Base-by-base conservation (phyloP, 37 sponge, comb jelly and placozoan species). In the Crambe crambe region DNA sequence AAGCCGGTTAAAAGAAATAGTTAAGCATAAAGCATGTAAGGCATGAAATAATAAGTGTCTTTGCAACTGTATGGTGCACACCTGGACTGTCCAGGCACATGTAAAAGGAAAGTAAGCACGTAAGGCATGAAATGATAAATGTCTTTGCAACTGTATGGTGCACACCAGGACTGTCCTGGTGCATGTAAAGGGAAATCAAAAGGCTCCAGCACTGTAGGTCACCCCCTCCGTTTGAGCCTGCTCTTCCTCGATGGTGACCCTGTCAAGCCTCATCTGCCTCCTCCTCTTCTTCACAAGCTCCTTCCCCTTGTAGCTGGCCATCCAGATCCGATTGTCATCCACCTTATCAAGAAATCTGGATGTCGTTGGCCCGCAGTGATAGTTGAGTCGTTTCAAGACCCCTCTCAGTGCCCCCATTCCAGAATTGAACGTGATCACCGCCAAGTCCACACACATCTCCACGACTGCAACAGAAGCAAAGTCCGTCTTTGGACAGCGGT, bases 281-380 rank as follows among this genome's bases (percentile, higher is more conserved):
- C 71, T 38, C 71, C 71, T 70, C 68, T 67, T 36, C 43, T 40
- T 70, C 23, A 70, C 71, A 41, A 42, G n/a, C 71, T 38, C 71
- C 23, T 40, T 43, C 71, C 42, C 44, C 10, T 65, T 30, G 31
- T 12, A 65, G 32, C 30, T 34, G 25, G 66, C 66, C 35, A 31
- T 20, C 66, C 66, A 65, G 31, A 65, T 65, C 61, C 61, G 6
- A 5, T 3, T 8, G 66, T 65, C 66, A 31, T 65, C 66, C 3
- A 31, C 30, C 32, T 2, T 65, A 30, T 65, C 34, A 12, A 65
- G 66, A 30, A 34, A 65, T 3, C 5, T 65, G 2, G 35, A 34
- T 5, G 35, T 32, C 3, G 66, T 65, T 30, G 66, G 35, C 35
- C 66, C 34, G 10, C 66, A 65, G 31, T 65, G 31, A 34, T 31